These are phyloP conservation scores for Achatina immaculata DNA, from an alignment of 1,140 invertebrate species.

Conservation along the genomic window DNA sequence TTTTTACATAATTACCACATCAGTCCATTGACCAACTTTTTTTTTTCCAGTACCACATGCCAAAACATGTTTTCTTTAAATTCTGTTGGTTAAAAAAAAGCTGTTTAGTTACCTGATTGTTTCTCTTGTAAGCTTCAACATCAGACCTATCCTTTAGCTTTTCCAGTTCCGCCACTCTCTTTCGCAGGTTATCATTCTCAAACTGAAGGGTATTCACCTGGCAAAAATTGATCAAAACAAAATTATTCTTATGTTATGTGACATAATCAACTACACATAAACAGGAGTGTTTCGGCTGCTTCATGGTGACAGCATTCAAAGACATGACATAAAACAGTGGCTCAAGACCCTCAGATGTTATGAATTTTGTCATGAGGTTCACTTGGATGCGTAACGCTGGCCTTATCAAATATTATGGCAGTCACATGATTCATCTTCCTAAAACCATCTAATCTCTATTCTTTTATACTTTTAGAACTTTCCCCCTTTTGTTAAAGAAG, in stretches of 20 bases:
- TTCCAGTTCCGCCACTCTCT: conserved; percentile 73
- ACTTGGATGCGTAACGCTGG: too few species aligned
- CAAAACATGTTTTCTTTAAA: background rate
- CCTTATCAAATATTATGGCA: too few species aligned
- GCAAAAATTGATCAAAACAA: background rate
- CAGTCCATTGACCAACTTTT: too few species aligned
- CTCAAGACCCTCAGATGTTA: background rate
- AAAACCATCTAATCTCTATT: too few species aligned
- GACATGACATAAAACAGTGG: background rate
- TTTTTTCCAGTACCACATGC: background rate
- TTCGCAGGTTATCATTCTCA: conserved; percentile 80
- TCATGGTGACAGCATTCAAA: background rate
- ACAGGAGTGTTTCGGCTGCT: background rate
- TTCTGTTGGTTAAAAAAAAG: too few species aligned
- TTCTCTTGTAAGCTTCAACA: conserved; percentile 58
- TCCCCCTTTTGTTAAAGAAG: too few species aligned
- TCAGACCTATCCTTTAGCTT: conserved; percentile 61
- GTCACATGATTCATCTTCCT: too few species aligned
- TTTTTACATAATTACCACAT: too few species aligned
- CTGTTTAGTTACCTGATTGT: conserved; percentile 51
- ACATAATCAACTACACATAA: conserved; percentile 1
- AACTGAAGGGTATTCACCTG: conserved; percentile 79
- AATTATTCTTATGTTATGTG: too few species aligned
- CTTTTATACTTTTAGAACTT: too few species aligned
- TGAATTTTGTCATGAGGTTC: too few species aligned